Evolutionary conservation across 2,888 invertebrate species (phyloP).

Genomic region (Oscheius sp.): DNA sequence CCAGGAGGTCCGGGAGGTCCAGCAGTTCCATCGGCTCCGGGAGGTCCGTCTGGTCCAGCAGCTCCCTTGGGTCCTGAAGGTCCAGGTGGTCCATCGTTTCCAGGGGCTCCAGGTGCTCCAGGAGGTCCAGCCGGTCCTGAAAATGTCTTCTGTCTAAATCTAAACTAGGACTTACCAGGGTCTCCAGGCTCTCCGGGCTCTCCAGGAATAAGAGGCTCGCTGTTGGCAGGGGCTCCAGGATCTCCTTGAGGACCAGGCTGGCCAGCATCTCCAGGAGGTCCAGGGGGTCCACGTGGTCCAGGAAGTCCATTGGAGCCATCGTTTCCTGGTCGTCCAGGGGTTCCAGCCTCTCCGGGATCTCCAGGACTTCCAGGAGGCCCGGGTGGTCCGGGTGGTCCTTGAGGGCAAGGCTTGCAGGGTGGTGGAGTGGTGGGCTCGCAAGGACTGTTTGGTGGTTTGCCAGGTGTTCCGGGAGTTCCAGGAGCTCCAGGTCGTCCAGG

Average conservation of each 20-base stretch:
- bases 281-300: constrained; percentile 49
- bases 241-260: constrained; percentile 58
- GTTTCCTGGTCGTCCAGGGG: constrained; percentile 59
- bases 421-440: constrained; percentile 68
- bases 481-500: constrained; percentile 60
- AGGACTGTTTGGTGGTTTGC: constrained; percentile 64
- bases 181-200: constrained; percentile 30
- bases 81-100: constrained; percentile 61
- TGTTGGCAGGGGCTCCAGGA: constrained; percentile 56
- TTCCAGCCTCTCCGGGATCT: constrained; percentile 65
- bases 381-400: constrained; percentile 63
- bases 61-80: constrained; percentile 27
- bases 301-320: constrained; percentile 47
- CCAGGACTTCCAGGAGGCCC: constrained; percentile 54
- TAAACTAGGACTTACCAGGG: neutral
- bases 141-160: neutral
- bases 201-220: constrained; percentile 61
- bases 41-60: constrained; percentile 30
- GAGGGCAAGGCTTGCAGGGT: constrained; percentile 61
- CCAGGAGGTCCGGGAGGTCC: constrained; percentile 36
- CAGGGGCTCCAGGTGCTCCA: constrained; percentile 57
- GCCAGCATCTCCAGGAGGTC: constrained; percentile 57
- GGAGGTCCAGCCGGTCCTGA: constrained; percentile 36
- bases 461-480: constrained; percentile 57
- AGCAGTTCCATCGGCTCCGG: constrained; percentile 20